Base-by-base conservation (phyloP, 2,797 vertebrate species). In the Paedocypris micromegethes region DNA sequence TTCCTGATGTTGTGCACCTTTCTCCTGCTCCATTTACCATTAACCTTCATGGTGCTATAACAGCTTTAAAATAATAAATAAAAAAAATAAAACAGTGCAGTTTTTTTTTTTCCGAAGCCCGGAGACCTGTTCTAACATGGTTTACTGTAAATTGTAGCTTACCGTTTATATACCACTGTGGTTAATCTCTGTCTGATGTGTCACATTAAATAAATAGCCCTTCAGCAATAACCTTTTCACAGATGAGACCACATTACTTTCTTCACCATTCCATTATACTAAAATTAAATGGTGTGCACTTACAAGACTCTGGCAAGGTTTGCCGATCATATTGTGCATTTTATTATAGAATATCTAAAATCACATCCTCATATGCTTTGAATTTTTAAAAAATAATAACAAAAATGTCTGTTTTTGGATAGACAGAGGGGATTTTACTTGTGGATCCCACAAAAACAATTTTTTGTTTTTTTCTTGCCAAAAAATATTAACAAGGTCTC, bases 141-240 rank as follows among this genome's bases (percentile, higher is more conserved):
- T 41, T 37, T 44, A 52, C n/a, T 23, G 52, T 49, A 38, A 64
- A 63, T 5, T n/a, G 6, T 52, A 64, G 40, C 41, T 5, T 9
- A 3, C 6, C 44, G 41, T 52, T 64, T 64, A 52, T 64, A 64
- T 64, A 64, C 23, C 50, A 52, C 3, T 59, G 37, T 5, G 49
- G 37, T 59, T 59, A 51, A 68, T 68, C 56, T 52, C 56, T 59
- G 56, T 58, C 66, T 52, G 38, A 59, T 52, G 2, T 7, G 42
- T 46, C 65, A 58, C 37, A 52, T 40, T 53, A 52, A 60, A 68
- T 50, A 52, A 68, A 53, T 60, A 59, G 37, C 57, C 48, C 5
- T 68, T 68, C 66, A 52, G 56, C 56, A 53, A 51, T 68, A 59
- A 68, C 49, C 66, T 67, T 67, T 68, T 45, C 66, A 42, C 48